Conservation (phyloP, 2,797 vertebrate genomes). For the Acipenser oxyrinchus region DNA sequence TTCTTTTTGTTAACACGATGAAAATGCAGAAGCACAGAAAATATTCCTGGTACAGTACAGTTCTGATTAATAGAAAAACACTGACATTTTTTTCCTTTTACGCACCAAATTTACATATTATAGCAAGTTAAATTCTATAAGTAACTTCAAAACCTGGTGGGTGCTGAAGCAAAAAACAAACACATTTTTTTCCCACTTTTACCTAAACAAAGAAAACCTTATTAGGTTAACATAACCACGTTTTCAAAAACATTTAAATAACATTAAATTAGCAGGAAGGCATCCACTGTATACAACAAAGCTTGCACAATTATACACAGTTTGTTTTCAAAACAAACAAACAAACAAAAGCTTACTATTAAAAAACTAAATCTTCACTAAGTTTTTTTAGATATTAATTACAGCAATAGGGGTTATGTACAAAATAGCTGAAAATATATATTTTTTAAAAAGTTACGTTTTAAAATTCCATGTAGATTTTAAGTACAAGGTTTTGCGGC, state of each 20-base stretch:
- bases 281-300: constrained; percentile 32
- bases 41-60: constrained; percentile 63
- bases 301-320: too few relatives aligned
- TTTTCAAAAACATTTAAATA: constrained; percentile 63
- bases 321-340: too few relatives aligned
- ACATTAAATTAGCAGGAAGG: constrained; percentile 67
- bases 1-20: constrained; percentile 38
- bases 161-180: constrained; percentile 58
- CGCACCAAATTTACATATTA: constrained; percentile 81
- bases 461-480: too few relatives aligned
- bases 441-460: too few relatives aligned
- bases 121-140: constrained; percentile 61
- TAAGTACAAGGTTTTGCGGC: too few relatives aligned
- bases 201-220: constrained; percentile 43
- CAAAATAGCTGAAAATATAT: too few relatives aligned
- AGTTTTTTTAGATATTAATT: too few relatives aligned
- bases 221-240: constrained; percentile 49
- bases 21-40: constrained; percentile 53
- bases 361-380: too few relatives aligned
- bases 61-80: constrained; percentile 62
- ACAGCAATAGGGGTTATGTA: too few relatives aligned
- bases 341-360: too few relatives aligned
- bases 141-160: constrained; percentile 66
- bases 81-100: constrained; percentile 70
- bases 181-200: constrained; percentile 39